These are phyloP conservation scores for Indri indri DNA, from an alignment of 2,113 vertebrate species.

Conservation along the genomic window DNA sequence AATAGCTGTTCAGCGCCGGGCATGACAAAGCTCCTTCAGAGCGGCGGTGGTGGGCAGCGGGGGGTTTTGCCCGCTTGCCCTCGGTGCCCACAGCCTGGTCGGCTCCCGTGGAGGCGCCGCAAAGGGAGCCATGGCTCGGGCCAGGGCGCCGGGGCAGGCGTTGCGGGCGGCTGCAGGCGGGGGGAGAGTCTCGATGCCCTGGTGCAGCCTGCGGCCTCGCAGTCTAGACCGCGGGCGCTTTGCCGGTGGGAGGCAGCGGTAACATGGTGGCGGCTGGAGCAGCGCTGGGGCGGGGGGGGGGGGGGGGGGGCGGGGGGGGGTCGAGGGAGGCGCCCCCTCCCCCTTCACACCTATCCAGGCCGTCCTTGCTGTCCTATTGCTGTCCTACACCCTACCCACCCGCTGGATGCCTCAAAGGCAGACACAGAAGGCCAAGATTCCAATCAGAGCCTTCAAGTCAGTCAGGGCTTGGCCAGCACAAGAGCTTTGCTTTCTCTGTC, in stretches of 20 bases:
- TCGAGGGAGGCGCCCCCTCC: background rate
- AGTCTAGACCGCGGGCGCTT: background rate
- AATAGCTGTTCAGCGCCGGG: background rate
- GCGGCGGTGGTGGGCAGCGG: background rate
- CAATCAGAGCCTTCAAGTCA: slow-evolving; percentile 9
- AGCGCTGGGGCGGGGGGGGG: accelerated
- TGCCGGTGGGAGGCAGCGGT: background rate
- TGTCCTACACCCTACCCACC: background rate
- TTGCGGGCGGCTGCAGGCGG: background rate
- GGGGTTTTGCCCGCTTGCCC: background rate
- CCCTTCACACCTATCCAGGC: background rate
- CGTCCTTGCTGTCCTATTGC: background rate
- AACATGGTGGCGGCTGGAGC: background rate
- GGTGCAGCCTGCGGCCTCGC: background rate
- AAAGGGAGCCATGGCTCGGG: background rate
- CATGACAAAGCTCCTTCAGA: slow-evolving; percentile 66
- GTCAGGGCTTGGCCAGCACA: background rate
- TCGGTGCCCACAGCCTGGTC: background rate
- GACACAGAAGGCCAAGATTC: background rate
- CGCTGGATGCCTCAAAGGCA: background rate
- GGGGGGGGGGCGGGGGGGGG: background rate
- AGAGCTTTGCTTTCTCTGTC: background rate
- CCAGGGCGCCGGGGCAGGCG: background rate
- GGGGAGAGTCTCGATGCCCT: background rate
- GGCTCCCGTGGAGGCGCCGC: background rate